Evolutionary conservation across 2,888 invertebrate genomes (phyloP), one percentile per base, ranked within the genome.

Genomic region (Mellilla xanthometata): DNA sequence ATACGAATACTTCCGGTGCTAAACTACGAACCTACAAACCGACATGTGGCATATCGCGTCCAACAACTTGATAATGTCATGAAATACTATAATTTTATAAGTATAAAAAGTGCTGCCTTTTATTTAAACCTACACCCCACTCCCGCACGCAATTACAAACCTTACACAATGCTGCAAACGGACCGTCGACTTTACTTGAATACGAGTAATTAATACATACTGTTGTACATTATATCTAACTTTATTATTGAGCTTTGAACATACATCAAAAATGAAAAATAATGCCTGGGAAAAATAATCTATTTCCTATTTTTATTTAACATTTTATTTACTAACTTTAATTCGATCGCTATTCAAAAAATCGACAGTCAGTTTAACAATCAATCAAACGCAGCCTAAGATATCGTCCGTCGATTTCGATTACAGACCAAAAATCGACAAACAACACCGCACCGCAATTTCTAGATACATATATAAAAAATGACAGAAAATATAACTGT

Each of bases 61-160:
- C 23, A 26, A 34, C 24, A 26, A 29, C 42, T 39, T 44, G 32
- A 30, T 44, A 30, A 52, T 56, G 59, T 58, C 63, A 56, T 61
- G 58, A 60, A 60, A 58, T 60, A 66, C 65, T 49, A 55, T 56
- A 65, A 62, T 56, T n/a, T 58, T 58, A 56, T 67, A 69, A 63
- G 66, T 72, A 74, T 72, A 63, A 68, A 72, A 72, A 72, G 65
- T 72, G 68, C 65, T 71, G 67, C 62, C 57, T 56, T 58, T 58
- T 60, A 53, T 51, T 58, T 60, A 45, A 57, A 35, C 38, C 54
- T 56, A 52, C 45, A 56, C 45, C 55, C 60, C 54, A 52, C 53
- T 51, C 64, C 65, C 69, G 57, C 66, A 54, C 70, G 56, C 67
- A 49, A 60, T 61, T 68, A 72, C 70, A 72, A 68, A 75, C 65